Conservation (phyloP, 2,888 invertebrate species). For the Biston betularia region DNA sequence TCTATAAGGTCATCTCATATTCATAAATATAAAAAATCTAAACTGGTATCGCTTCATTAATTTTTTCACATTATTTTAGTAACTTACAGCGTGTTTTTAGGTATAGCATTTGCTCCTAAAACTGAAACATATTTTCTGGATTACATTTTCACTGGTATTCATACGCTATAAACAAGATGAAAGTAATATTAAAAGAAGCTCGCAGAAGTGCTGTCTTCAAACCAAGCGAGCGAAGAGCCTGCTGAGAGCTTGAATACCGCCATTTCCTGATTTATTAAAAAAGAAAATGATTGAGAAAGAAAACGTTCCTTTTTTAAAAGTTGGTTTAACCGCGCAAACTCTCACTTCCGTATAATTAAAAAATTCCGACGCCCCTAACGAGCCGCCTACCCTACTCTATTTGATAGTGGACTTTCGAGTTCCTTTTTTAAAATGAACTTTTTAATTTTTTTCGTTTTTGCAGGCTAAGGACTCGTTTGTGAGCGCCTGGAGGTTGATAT, state of each 20-base stretch:
- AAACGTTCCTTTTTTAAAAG: constrained; percentile 31
- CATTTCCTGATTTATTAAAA: constrained; percentile 46
- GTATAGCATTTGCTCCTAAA: not conserved
- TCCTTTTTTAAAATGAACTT: constrained; percentile 49
- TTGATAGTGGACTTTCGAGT: constrained; percentile 52
- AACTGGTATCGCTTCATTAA: not conserved
- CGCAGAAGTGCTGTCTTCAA: constrained; percentile 30
- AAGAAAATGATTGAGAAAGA: constrained; percentile 32
- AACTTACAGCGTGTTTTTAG: not conserved
- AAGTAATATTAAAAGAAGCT: constrained; percentile 44
- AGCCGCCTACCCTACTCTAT: constrained; percentile 64
- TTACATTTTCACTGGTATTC: constrained; percentile 12
- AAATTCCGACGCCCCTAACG: constrained; percentile 66
- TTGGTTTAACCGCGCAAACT: constrained; percentile 51
- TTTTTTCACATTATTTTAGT: not conserved
- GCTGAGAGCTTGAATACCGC: constrained; percentile 28
- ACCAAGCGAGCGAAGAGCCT: constrained; percentile 23
- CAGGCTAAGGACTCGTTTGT: constrained; percentile 44
- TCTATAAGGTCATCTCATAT: too few species aligned
- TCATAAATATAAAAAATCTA: too few species aligned
- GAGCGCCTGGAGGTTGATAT: constrained; percentile 40
- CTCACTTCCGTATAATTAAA: constrained; percentile 71
- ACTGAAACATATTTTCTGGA: constrained; percentile 1
- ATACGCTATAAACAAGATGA: constrained; percentile 27
- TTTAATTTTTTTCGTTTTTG: constrained; percentile 47